Evolutionary conservation across 2,113 vertebrate species (phyloP).

Genomic region (Myiozetetes cayanensis): DNA sequence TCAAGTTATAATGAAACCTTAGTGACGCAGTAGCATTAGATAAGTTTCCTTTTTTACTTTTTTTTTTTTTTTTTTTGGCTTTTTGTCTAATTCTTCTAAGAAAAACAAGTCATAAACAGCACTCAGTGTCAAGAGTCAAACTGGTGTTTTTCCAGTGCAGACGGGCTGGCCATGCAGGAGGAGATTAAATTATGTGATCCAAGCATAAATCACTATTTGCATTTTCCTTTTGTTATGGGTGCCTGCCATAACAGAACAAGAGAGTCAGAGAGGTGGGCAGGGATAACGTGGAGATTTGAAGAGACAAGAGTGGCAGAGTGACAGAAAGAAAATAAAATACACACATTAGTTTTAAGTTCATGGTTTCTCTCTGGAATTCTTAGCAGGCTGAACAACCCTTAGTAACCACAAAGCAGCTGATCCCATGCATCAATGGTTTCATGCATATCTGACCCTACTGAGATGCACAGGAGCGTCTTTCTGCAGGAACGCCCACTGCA

Average conservation of each 20-base stretch:
- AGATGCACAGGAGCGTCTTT: not conserved
- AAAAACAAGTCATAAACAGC: not conserved
- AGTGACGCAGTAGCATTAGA: not conserved
- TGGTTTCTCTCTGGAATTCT: not conserved
- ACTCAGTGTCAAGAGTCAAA: not conserved
- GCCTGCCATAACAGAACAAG: not conserved
- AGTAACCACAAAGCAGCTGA: not conserved
- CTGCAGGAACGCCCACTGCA: not conserved
- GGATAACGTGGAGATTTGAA: accelerated
- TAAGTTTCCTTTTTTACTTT: not conserved
- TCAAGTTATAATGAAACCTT: not conserved
- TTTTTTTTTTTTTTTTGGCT: not conserved
- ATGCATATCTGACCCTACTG: not conserved
- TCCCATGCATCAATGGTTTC: not conserved
- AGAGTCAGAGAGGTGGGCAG: not conserved
- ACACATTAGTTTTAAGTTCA: not conserved
- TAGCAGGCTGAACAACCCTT: not conserved
- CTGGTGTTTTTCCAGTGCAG: not conserved
- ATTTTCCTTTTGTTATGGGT: not conserved
- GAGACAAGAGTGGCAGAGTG: not conserved
- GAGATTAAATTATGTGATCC: not conserved
- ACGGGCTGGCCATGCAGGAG: not conserved
- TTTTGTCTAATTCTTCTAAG: not conserved
- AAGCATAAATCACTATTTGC: not conserved
- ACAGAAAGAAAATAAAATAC: not conserved